Evolutionary conservation across 2,797 vertebrate species (phyloP).

Genomic region (Lacerta bilineata): DNA sequence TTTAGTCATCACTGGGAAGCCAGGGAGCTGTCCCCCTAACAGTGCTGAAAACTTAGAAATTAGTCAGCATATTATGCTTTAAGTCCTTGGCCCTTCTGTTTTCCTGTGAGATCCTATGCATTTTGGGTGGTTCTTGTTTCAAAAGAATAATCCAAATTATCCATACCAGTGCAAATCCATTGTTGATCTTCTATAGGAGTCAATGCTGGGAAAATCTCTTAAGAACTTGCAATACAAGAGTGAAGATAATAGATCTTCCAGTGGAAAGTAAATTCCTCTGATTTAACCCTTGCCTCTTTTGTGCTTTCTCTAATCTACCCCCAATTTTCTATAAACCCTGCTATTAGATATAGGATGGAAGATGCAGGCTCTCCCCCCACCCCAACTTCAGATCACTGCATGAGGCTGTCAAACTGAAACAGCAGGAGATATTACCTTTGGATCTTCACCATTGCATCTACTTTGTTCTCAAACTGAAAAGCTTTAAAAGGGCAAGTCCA

Average conservation of each 20-base stretch:
- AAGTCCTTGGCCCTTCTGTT: too few species aligned
- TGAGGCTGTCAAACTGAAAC: not conserved
- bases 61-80: not conserved
- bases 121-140: not conserved
- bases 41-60: not conserved
- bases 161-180: not conserved
- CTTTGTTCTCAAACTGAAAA: not conserved
- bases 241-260: slow-evolving; percentile 6
- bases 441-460: not conserved
- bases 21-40: not conserved
- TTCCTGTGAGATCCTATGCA: not conserved
- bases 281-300: not conserved
- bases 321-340: not conserved
- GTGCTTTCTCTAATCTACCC: not conserved
- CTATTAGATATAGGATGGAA: not conserved
- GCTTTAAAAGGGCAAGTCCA: not conserved
- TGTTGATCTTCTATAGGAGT: not conserved
- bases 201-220: not conserved
- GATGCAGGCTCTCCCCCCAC: not conserved
- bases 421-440: not conserved
- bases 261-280: not conserved
- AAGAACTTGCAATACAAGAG: not conserved
- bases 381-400: not conserved
- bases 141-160: not conserved
- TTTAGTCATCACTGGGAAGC: not conserved